These are phyloP conservation scores for Chaetops frenatus DNA, from an alignment of 2,113 vertebrate genomes.

Conservation along the genomic window DNA sequence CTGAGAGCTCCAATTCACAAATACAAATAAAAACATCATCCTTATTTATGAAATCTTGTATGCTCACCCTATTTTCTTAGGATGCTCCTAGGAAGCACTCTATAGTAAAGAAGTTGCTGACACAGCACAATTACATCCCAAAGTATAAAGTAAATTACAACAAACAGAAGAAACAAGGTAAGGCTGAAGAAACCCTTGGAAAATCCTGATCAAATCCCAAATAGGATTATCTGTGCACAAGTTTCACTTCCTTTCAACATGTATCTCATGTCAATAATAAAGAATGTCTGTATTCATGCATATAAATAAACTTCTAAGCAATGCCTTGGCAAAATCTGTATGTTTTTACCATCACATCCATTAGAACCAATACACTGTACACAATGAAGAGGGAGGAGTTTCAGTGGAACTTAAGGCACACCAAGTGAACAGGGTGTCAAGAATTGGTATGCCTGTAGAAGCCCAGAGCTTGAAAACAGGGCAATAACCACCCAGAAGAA, in stretches of 20 bases:
- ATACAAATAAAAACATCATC: background rate
- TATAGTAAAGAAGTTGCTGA: background rate
- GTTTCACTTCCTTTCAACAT: background rate
- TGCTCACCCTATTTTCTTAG: background rate
- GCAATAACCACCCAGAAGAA: background rate
- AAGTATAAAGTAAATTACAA: background rate
- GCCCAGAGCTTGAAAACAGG: background rate
- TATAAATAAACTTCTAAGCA: background rate
- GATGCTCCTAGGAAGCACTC: background rate
- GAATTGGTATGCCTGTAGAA: background rate
- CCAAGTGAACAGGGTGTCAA: background rate
- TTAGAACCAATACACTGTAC: background rate
- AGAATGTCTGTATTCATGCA: background rate
- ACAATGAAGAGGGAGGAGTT: background rate
- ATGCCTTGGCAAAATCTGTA: background rate
- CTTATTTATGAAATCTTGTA: background rate
- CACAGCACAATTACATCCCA: background rate
- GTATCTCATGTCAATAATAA: background rate
- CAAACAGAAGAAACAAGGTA: background rate
- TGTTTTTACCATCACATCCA: background rate
- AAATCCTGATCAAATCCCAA: background rate
- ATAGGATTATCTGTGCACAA: background rate
- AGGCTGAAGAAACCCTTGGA: background rate
- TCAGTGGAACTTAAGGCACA: background rate
- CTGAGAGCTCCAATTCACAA: background rate